Evolutionary conservation across 2,888 invertebrate genomes (phyloP), one percentile per base, ranked within the genome.

Genomic region (Pheosia tremula): DNA sequence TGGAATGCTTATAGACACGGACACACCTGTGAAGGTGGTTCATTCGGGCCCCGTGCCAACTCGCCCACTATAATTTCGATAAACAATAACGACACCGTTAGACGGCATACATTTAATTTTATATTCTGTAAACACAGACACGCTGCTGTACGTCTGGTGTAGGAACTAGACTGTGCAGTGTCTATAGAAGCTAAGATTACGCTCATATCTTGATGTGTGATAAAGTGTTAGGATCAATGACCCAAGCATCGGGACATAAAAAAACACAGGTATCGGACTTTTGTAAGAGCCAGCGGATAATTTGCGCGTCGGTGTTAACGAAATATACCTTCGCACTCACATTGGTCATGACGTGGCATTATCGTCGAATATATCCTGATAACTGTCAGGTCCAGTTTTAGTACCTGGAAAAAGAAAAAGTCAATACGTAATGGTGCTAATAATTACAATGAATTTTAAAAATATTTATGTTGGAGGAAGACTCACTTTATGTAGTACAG

Each of bases 31-130:
- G 80, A 83, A 87, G 86, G 87, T 87, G 82, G 79, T 75, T 72
- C 70, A 50, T 75, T 76, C 82, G 83, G 85, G 86, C 81, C 67
- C 76, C 67, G 71, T 81, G 88, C 87, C 87, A 89, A 85, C 65
- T 74, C 79, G 74, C 81, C 82, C 74, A 86, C 84, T 77, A 83
- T 80, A 68, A 84, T 81, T 82, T 80, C 80, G 81, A 89, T 87
- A 87, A 87, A 89, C 86, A 89, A 89, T 87, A 87, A 82, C 72
- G 74, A 69, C 69, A 77, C 85, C 85, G 87, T 87, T 90, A 87
- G 61, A 64, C 74, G 83, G 75, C 80, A 84, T 78, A 83, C 79
- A 83, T 85, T 78, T 71, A 63, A 72, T 77, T 71, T 78, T 78
- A 70, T 76, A 77, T 76, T 75, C 72, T 78, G 76, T 79, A 82